These are phyloP conservation scores for Oscheius sp. DNA, from an alignment of 2,888 invertebrate species.

Conservation along the genomic window DNA sequence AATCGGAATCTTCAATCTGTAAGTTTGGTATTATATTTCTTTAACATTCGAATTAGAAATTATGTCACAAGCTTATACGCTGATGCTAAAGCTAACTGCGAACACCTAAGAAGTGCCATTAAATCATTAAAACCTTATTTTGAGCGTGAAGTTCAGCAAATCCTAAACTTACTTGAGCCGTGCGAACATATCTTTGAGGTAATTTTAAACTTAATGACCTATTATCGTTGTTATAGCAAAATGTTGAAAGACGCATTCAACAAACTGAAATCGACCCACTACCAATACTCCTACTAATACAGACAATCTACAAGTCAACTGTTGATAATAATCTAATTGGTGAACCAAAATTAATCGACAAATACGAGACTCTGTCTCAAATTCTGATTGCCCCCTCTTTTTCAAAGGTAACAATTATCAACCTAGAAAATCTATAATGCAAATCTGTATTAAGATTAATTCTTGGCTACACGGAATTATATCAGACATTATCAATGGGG, in stretches of 20 bases:
- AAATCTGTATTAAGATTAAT: constrained; percentile 17
- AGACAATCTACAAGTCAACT: constrained; percentile 31
- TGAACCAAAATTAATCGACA: constrained; percentile 19
- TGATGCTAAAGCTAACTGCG: too few species aligned
- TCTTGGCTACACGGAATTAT: not conserved
- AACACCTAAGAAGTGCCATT: too few species aligned
- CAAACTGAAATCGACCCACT: not conserved
- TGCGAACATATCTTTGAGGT: too few species aligned
- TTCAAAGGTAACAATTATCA: too few species aligned
- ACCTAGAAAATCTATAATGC: too few species aligned
- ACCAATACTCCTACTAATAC: constrained; percentile 30
- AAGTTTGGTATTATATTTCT: too few species aligned
- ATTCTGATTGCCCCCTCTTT: not conserved
- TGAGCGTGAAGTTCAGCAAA: not conserved
- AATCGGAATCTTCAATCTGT: too few species aligned
- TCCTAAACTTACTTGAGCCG: too few species aligned
- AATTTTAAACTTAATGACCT: too few species aligned
- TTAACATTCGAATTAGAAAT: too few species aligned
- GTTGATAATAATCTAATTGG: constrained; percentile 4
- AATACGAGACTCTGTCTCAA: not conserved
- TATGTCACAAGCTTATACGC: too few species aligned
- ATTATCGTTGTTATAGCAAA: too few species aligned
- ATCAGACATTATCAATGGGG: not conserved
- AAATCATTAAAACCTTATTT: not conserved
- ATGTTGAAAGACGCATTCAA: not conserved